Evolutionary conservation across 2,113 vertebrate species (phyloP), one percentile per base, ranked within the genome.

Genomic region (Centrocercus urophasianus): DNA sequence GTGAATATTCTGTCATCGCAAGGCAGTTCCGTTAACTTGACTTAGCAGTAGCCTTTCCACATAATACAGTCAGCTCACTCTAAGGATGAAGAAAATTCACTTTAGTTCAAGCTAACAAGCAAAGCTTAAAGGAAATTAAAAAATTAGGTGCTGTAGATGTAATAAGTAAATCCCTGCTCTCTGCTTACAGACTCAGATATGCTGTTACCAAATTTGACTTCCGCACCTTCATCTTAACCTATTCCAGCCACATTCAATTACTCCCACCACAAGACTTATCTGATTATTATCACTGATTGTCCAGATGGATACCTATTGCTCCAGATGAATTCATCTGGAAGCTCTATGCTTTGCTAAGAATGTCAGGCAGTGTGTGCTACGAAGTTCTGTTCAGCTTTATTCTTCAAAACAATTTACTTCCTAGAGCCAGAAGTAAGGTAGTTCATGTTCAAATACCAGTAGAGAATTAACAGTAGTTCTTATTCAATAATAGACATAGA

Each of bases 21-120:
- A 38, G 66, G 7, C 48, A 22, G n/a, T 83, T 86, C 60, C 84
- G n/a, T 93, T 84, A 96, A 59, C 40, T 91, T 11, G 30, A 71
- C 81, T 97, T 96, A 50, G 92, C 89, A n/a, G 94, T 89, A 34
- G 93, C 96, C 60, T 97, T 98, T 76, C 96, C 97, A 69, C 95
- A 97, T 0, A 97, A 78, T 14, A 88, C 95, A 38, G 97, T 97
- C 93, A 97, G 90, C 59, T 97, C 95, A 25, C 72, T 97, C 97
- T 98, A 43, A 45, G 11, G 43, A 27, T 14, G 30, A 7, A 12
- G 22, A 69, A 88, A 66, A 36, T 0, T 16, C 2, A 6, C 57
- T 81, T 94, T 63, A 96, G 85, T 54, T 82, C 17, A 65, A 89
- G 43, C 38, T 57, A 21, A 5, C 10, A 40, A 24, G n/a, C 11